Evolutionary conservation across 2,113 vertebrate species (phyloP).

Genomic region (Pseudorasbora parva): DNA sequence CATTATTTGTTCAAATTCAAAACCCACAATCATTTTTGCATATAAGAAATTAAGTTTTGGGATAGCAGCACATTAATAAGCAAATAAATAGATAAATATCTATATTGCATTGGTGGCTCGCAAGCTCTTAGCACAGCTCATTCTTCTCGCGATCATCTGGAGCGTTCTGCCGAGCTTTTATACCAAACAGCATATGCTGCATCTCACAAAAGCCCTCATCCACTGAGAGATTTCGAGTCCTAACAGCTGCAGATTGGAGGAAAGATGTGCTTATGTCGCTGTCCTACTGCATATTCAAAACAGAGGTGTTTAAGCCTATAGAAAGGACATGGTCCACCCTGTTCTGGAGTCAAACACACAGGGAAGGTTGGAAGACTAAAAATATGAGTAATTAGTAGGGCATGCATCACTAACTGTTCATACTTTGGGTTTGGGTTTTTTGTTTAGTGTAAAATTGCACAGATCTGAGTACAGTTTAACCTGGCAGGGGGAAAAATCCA

Average conservation of each 20-base stretch:
- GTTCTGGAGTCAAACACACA: neutral
- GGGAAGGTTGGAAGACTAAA: neutral
- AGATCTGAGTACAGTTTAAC: neutral
- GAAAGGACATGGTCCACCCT: neutral
- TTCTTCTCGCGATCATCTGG: slow-evolving; percentile 38
- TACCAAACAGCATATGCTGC: slow-evolving; percentile 39
- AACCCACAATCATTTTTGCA: neutral
- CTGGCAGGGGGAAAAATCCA: neutral
- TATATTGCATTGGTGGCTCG: slow-evolving; percentile 16
- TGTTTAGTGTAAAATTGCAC: too few relatives aligned
- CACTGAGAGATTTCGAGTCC: slow-evolving; percentile 32
- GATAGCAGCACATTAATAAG: neutral
- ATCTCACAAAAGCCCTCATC: slow-evolving; percentile 42
- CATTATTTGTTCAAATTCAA: neutral
- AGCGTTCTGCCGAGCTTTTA: slow-evolving; percentile 21
- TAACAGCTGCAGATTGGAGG: slow-evolving; percentile 26
- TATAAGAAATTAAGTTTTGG: neutral
- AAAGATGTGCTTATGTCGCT: slow-evolving; percentile 3
- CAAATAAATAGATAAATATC: slow-evolving; percentile 3
- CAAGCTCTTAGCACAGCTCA: slow-evolving; percentile 38
- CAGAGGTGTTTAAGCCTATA: neutral
- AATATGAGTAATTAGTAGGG: neutral
- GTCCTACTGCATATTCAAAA: slow-evolving; percentile 8
- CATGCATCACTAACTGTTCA: neutral
- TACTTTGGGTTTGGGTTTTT: neutral